phyloP scores from a whole-genome alignment of 2,888 invertebrate genomes.

The Pherbina coryleti region DNA sequence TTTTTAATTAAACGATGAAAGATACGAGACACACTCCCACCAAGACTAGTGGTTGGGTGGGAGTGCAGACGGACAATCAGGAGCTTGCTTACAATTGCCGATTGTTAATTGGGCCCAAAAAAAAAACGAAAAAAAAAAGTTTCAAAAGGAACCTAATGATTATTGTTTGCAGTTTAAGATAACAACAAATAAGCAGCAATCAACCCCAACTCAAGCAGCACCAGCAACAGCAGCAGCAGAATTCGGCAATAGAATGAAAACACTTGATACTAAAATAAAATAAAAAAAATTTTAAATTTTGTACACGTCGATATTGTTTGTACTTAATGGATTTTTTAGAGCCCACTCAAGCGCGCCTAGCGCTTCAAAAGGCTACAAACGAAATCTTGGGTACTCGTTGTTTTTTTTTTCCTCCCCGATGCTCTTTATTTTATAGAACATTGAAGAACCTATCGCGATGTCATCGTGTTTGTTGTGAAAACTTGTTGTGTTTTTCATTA shows the following conservation, averaged over 20 bases:
- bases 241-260: background rate
- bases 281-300: constrained; percentile 59
- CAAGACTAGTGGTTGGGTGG: background rate
- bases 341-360: background rate
- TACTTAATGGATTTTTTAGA: constrained; percentile 5
- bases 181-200: background rate
- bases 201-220: background rate
- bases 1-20: constrained; percentile 28
- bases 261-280: constrained; percentile 18
- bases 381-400: background rate
- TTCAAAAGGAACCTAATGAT: constrained; percentile 15
- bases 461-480: background rate
- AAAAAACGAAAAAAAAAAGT: background rate
- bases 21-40: background rate
- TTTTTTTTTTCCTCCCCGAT: background rate
- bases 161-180: constrained; percentile 25
- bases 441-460: background rate
- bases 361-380: background rate
- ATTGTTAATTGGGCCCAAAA: constrained; percentile 11
- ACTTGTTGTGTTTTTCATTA: constrained; percentile 7
- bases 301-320: constrained; percentile 61
- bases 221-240: too few relatives aligned
- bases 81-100: constrained; percentile 2
- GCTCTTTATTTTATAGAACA: constrained; percentile 8
- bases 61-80: background rate